Conservation (phyloP, 2,797 vertebrate genomes). For the Phrynocephalus forsythii region DNA sequence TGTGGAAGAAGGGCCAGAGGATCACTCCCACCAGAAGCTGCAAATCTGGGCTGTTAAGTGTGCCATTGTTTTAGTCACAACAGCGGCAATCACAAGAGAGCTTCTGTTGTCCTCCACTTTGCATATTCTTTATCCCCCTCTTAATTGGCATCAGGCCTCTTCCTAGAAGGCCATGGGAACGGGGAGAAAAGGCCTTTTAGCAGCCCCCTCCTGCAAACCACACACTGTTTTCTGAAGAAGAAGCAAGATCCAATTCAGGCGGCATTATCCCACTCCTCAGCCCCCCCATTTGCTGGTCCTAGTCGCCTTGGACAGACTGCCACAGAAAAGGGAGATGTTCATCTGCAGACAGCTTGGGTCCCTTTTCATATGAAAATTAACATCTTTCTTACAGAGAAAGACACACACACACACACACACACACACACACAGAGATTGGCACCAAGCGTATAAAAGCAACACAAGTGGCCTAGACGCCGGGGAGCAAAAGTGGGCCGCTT, state of each 20-base stretch:
- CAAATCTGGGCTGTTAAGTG: conserved; percentile 66
- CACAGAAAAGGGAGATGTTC: conserved; percentile 25
- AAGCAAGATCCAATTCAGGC: conserved; percentile 72
- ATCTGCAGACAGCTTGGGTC: conserved; percentile 27
- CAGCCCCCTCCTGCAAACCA: conserved; percentile 28
- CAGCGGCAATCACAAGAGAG: conserved; percentile 66
- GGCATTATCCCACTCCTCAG: conserved; percentile 42
- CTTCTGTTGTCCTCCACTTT: conserved; percentile 67
- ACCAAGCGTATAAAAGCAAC: conserved; percentile 17
- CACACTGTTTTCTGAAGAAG: conserved; percentile 37
- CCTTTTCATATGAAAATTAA: conserved; percentile 60
- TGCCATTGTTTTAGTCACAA: conserved; percentile 82
- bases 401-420: fast-evolving
- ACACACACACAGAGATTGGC: neutral
- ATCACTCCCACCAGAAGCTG: conserved; percentile 64
- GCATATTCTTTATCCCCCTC: conserved; percentile 73
- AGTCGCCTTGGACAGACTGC: conserved; percentile 36
- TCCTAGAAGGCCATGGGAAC: conserved; percentile 85
- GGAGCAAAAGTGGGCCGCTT: conserved; percentile 37
- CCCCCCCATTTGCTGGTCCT: conserved; percentile 22
- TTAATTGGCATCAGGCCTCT: conserved; percentile 77
- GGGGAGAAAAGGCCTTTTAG: conserved; percentile 52
- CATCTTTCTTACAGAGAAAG: neutral
- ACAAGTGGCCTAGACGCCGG: conserved; percentile 29
- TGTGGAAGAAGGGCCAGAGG: conserved; percentile 40